phyloP scores from a whole-genome alignment of 2,113 vertebrate genomes.

The Sceloporus undulatus region DNA sequence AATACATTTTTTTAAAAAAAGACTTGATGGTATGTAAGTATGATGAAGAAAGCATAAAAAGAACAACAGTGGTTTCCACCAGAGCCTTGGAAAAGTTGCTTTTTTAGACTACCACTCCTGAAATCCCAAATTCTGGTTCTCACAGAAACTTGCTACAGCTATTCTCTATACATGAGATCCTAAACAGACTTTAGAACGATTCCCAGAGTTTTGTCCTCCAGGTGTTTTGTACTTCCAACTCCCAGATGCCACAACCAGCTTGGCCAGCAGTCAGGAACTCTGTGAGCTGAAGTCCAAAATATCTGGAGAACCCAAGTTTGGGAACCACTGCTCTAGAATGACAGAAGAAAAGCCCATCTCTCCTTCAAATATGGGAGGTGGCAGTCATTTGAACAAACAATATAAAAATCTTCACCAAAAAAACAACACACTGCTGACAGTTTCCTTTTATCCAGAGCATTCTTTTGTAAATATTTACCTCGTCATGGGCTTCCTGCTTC shows the following conservation, averaged over 20 bases:
- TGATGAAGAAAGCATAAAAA: not conserved
- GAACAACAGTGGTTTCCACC: not conserved
- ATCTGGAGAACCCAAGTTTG: too few species aligned
- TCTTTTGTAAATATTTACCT: constrained; percentile 83
- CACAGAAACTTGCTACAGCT: not conserved
- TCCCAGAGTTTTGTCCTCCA: too few species aligned
- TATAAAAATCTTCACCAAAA: not conserved
- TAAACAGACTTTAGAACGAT: not conserved
- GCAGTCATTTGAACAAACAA: constrained; percentile 44
- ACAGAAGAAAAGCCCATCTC: not conserved
- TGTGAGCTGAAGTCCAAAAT: too few species aligned
- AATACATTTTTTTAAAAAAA: too few species aligned
- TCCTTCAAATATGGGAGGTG: constrained; percentile 39
- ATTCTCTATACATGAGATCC: constrained; percentile 14
- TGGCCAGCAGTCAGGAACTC: too few species aligned
- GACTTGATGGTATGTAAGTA: not conserved
- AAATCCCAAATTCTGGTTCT: too few species aligned
- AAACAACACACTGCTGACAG: not conserved
- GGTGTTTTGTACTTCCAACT: too few species aligned
- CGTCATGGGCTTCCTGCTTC: constrained; percentile 95
- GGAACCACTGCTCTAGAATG: constrained; percentile 6
- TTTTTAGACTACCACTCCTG: too few species aligned
- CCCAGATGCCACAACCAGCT: too few species aligned
- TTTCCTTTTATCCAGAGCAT: constrained; percentile 39
- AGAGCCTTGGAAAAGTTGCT: not conserved